These are phyloP conservation scores for Neostethus bicornis DNA, from an alignment of 2,797 vertebrate genomes.

Conservation along the genomic window DNA sequence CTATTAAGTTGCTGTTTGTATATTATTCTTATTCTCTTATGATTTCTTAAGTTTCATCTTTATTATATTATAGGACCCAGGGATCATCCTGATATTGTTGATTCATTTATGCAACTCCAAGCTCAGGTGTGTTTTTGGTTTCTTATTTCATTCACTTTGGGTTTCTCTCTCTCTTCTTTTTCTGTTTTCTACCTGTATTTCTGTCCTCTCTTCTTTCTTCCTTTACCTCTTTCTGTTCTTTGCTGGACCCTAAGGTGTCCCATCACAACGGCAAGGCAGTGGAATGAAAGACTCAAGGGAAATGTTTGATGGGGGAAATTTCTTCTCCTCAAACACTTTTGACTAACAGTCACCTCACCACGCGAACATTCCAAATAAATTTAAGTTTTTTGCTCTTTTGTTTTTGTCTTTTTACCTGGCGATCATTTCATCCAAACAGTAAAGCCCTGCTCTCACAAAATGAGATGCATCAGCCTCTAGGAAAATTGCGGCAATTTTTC, in stretches of 20 bases:
- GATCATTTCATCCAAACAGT: not conserved
- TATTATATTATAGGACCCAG: constrained; percentile 99
- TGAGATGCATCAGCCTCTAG: no score
- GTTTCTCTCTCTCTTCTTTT: constrained; percentile 91
- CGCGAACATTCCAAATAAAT: constrained; percentile 3
- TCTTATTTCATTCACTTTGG: constrained; percentile 99
- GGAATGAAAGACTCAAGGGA: constrained; percentile 69
- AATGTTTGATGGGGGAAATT: constrained; percentile 63
- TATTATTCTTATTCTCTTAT: constrained; percentile 92
- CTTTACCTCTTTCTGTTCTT: constrained; percentile 82
- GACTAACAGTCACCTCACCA: constrained; percentile 62
- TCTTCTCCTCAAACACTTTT: constrained; percentile 67
- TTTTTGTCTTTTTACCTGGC: not conserved
- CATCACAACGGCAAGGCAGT: constrained; percentile 67
- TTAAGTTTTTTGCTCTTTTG: constrained; percentile 1
- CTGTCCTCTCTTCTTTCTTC: constrained; percentile 78
- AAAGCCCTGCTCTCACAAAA: no score
- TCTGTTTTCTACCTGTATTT: constrained; percentile 61
- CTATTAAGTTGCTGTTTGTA: constrained; percentile 99
- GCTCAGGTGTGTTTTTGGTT: constrained; percentile 99
- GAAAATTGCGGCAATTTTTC: no score
- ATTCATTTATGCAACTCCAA: constrained; percentile 99
- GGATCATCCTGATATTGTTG: constrained; percentile 99
- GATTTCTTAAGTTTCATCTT: constrained; percentile 99
- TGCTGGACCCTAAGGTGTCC: constrained; percentile 62